These are phyloP conservation scores for Sarcophaga bullata DNA, from an alignment of 1,140 invertebrate genomes.

Conservation along the genomic window DNA sequence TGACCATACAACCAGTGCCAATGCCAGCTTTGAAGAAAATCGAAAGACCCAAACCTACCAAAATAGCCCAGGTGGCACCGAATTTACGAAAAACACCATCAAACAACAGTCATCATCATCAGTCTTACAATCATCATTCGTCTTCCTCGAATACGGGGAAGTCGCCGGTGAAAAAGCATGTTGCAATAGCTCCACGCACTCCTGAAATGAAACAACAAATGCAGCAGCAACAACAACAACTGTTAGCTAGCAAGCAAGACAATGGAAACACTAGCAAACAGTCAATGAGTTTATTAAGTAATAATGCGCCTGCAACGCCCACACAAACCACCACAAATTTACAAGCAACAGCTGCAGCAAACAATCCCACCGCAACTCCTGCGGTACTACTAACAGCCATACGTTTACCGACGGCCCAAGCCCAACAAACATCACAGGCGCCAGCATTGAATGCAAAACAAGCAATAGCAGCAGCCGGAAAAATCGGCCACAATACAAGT, in stretches of 20 bases:
- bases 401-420: slow-evolving; percentile 66
- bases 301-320: not conserved
- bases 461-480: not conserved
- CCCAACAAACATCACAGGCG: slow-evolving; percentile 40
- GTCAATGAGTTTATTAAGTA: not conserved
- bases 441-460: slow-evolving; percentile 8
- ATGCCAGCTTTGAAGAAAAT: slow-evolving; percentile 62
- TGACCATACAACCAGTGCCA: slow-evolving; percentile 36
- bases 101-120: slow-evolving; percentile 32
- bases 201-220: slow-evolving; percentile 63
- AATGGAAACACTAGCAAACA: not conserved
- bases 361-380: slow-evolving; percentile 47
- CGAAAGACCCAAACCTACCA: slow-evolving; percentile 62
- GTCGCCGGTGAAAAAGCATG: slow-evolving; percentile 64
- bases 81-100: slow-evolving; percentile 59
- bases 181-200: slow-evolving; percentile 63
- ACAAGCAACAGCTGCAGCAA: slow-evolving; percentile 53
- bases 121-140: not conserved
- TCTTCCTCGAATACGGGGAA: slow-evolving; percentile 50
- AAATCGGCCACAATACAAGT: slow-evolving; percentile 4
- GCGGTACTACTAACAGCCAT: slow-evolving; percentile 68
- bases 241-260: slow-evolving; percentile 43
- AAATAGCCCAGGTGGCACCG: slow-evolving; percentile 64
- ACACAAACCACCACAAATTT: not conserved
- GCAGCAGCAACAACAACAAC: slow-evolving; percentile 47